phyloP scores from a whole-genome alignment of 30 jellyfish, hydroid and myxozoan genomes.

The Hydractinia echinata region DNA sequence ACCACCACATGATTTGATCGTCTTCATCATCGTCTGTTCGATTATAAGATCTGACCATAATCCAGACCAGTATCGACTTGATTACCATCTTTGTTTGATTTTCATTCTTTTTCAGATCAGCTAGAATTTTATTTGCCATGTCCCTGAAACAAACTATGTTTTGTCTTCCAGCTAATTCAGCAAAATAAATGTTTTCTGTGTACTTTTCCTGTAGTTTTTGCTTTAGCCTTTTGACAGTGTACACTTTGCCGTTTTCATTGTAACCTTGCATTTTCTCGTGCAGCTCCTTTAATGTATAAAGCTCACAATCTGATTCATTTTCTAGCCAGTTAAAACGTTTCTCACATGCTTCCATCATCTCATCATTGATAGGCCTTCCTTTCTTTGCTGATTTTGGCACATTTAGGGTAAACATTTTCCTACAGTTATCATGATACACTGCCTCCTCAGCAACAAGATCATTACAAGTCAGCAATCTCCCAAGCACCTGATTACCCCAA shows the following conservation, averaged over 20 bases:
- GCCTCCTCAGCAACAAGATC: no score
- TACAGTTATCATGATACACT: no score
- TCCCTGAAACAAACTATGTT: constrained; percentile 44
- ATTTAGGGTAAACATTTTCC: no score
- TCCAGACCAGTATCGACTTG: no score
- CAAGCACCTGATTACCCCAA: no score
- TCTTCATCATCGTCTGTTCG: constrained; percentile 1
- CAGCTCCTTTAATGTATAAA: constrained; percentile 23
- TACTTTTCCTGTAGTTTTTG: constrained; percentile 17
- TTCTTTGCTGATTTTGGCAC: no score
- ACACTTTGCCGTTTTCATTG: no score
- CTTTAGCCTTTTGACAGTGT: constrained; percentile 8
- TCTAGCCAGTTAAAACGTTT: constrained; percentile 36
- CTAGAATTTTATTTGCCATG: constrained; percentile 31
- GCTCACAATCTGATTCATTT: constrained; percentile 29
- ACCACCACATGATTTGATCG: constrained; percentile 23
- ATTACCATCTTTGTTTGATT: no score
- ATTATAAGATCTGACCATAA: constrained; percentile 6
- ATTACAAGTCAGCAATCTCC: no score
- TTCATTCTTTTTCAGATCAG: no score
- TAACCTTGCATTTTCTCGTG: neutral
- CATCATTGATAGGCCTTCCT: constrained; percentile 43
- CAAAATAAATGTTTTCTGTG: constrained; percentile 29
- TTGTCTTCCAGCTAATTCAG: constrained; percentile 21
- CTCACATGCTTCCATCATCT: constrained; percentile 8